Evolutionary conservation across 2,113 vertebrate species (phyloP), one percentile per base, ranked within the genome.

Genomic region (Pachypanchax playfairii): DNA sequence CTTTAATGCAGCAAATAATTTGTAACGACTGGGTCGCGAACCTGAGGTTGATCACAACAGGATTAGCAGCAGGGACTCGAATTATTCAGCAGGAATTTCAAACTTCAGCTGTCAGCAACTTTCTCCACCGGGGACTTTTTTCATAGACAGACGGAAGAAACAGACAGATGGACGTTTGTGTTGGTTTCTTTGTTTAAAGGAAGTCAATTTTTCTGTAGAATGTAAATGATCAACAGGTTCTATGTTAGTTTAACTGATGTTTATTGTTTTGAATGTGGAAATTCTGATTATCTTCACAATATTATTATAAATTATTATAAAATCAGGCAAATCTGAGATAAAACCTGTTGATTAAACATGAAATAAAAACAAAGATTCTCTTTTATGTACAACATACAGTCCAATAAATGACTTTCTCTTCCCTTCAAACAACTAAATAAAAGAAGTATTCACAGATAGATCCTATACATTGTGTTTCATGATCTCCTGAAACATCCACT

Each of bases 1-100:
- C n/a, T 56, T 48, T 18, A 54, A 35, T 25, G 14, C 7, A 25
- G 51, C 24, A 38, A 80, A 66, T 75, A 33, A 75, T 82, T 75
- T 36, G 31, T 25, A 39, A 72, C 71, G 56, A 56, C 57, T 24
- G 62, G 17, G 24, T 64, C 24, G 1, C 26, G 17, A 73, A 65
- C 35, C 71, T 48, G 42, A 75, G 66, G 67, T 39, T 5, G 14
- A 65, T 39, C 65, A 42, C 61, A 65, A 51, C 31, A 38, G 42
- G 64, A 70, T 79, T 61, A 85, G 26, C 51, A 55, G 53, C 63
- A 36, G 53, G 3, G 63, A 67, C 41, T 69, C 48, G 10, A 63
- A 80, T 63, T 71, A 65, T 78, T 73, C 44, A 54, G 36, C 20
- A 39, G 31, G 21, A 36, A 60, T 55, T 75, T 70, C 33, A 75